Conservation (phyloP, 2,888 invertebrate species). For the Electrophaes corylata region DNA sequence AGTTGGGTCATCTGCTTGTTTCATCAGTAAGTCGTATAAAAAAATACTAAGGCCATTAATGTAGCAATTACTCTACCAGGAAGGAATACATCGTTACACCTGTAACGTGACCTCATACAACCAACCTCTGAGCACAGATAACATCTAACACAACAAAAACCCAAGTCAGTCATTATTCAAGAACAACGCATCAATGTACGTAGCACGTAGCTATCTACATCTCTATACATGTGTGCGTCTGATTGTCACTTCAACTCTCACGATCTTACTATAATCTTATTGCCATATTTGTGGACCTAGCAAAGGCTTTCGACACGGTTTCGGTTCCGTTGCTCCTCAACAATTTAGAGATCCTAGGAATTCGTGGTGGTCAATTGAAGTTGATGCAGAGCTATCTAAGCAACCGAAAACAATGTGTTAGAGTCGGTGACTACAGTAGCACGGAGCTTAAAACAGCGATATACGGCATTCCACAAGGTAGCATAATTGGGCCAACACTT, state of each 20-base stretch:
- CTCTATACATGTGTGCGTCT: conserved; percentile 9
- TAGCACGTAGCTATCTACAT: conserved; percentile 30
- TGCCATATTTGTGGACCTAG: not conserved
- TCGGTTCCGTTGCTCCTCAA: not conserved
- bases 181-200: conserved; percentile 28
- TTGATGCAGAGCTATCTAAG: not conserved
- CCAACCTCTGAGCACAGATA: conserved; percentile 23
- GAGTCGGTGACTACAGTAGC: not conserved
- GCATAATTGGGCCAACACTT: conserved; percentile 2
- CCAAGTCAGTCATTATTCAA: conserved; percentile 32
- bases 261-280: conserved; percentile 29
- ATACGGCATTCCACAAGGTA: no score
- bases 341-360: not conserved
- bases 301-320: no score
- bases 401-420: not conserved
- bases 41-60: not conserved
- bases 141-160: conserved; percentile 32
- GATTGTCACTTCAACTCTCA: conserved; percentile 35
- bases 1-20: no score
- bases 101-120: conserved; percentile 1
- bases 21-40: no score
- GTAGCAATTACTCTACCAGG: not conserved
- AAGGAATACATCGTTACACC: conserved; percentile 19
- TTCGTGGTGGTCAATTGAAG: not conserved
- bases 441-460: not conserved